Base-by-base conservation (phyloP, 2,113 vertebrate species). In the Gila orcuttii region DNA sequence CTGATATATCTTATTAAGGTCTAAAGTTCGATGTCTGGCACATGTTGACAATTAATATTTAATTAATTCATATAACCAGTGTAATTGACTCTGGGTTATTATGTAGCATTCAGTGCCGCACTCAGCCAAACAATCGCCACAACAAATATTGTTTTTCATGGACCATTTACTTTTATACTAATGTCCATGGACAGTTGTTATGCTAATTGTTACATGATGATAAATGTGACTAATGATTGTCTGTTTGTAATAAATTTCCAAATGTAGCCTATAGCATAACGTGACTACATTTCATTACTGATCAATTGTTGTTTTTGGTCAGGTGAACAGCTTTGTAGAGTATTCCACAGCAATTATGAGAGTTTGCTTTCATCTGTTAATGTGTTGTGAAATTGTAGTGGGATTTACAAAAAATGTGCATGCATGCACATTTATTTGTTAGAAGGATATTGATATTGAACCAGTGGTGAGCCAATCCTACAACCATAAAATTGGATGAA, bases 181-280 rank as follows among this genome's bases (percentile, higher is more conserved):
- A 55, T 73, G 71, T 86, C 33, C 69, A 31, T 81, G 50, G 69
- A 79, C 73, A 45, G 28, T 64, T 57, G 17, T 74, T 69, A 47
- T 52, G 39, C 21, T 45, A 52, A 47, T 86, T 80, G 55, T 52
- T 60, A 81, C 19, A 73, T 31, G n/a, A 66, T 66, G n/a, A 66
- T 4, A 85, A 86, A 83, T 82, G 85, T 82, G 73, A 74, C 62
- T 52, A 87, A 87, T 79, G 64, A 75, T 74, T 28, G 71, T 78
- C 71, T 73, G 73, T 89, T 87, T 89, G 78, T 89, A 87, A 87
- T 89, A 87, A 85, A 89, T 85, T 79, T 83, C 3, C 6, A 69
- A 39, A 82, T 83, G n/a, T 33, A 79, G 55, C 28, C 50, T 79
- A 60, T 11, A 75, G 4, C 11, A 59, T 57, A 39, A 50, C 2